These are phyloP conservation scores for Sepioteuthis lessoniana DNA, from an alignment of 2,888 invertebrate genomes.

Conservation along the genomic window DNA sequence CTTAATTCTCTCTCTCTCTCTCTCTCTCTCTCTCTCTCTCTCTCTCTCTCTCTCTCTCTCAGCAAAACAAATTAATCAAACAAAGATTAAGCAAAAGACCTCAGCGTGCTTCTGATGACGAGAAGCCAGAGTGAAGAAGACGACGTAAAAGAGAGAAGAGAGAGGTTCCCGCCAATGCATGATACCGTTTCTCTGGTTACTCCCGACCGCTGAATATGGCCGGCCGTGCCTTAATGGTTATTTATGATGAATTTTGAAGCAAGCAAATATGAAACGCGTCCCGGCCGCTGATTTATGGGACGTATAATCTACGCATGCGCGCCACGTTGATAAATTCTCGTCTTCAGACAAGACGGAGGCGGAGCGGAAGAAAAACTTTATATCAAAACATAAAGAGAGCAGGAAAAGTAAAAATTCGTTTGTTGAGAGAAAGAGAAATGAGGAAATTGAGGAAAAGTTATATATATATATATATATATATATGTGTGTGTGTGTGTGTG, in stretches of 20 bases:
- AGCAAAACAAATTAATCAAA: background rate
- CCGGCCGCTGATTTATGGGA: slow-evolving; percentile 33
- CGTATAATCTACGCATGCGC: slow-evolving; percentile 20
- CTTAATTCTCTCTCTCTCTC: background rate
- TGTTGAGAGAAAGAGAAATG: background rate
- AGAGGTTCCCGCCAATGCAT: background rate
- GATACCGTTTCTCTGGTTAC: slow-evolving; percentile 16
- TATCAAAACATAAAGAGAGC: background rate
- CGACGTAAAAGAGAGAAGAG: background rate
- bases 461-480: too few relatives aligned
- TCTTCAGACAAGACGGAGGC: slow-evolving; percentile 33
- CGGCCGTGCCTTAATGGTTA: background rate
- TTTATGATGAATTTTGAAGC: slow-evolving; percentile 33
- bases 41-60: background rate
- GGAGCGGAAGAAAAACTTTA: slow-evolving; percentile 20
- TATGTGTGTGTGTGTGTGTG: too few relatives aligned
- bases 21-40: background rate
- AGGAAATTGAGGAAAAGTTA: background rate
- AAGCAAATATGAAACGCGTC: slow-evolving; percentile 33
- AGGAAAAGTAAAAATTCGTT: background rate
- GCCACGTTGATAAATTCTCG: slow-evolving; percentile 21
- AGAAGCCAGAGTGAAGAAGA: background rate
- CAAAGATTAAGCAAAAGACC: slow-evolving; percentile 21
- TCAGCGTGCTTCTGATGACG: slow-evolving; percentile 16
- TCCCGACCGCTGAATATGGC: background rate